Base-by-base conservation (phyloP, 1,140 invertebrate genomes). In the Cydia splendana region DNA sequence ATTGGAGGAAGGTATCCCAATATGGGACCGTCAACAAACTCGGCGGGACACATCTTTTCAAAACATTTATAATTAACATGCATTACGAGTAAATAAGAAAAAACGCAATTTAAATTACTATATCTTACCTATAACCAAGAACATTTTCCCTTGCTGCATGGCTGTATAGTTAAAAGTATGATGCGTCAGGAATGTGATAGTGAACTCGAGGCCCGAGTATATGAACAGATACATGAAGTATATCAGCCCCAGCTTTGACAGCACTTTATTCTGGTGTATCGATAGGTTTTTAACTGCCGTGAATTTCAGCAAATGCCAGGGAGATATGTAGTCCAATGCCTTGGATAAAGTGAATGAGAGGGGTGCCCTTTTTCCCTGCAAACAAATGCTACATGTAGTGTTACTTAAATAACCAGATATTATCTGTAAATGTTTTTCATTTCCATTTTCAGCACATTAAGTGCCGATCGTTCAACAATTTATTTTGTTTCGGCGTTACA, bases 131-230 rank as follows among this genome's bases (percentile, higher is more conserved):
- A 99, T 98, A 51, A 96, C 96, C 81, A 99, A 95, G 91, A 99
- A 99, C 98, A 99, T 99, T 94, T 97, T 98, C 7, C 98, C 99
- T 94, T 99, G 99, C 88, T 99, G 97, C 96, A 98, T 98, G 38
- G 98, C 97, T 42, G 96, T 96, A 88, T 98, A 99, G 45, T 96
- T 94, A 88, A 99, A 99, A 65, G 96, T 95, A 82, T 98, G 96
- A 94, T 99, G 98, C 67, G 98, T 99, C 38, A 99, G 94, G 93
- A 99, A 99, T 53, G 98, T 99, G 38, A 99, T 93, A 1, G 99
- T 99, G 88, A 99, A 99, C 93, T 99, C 99, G 48, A 99, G 93
- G 0, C 98, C 99, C 76, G 98, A 99, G 88, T 99, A 99, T 28
- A 99, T 94, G 87, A 99, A 99, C 57, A 99, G 94, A 92, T 99